Conservation (phyloP, 2,113 vertebrate genomes). For the Notarius lentiginosus region DNA sequence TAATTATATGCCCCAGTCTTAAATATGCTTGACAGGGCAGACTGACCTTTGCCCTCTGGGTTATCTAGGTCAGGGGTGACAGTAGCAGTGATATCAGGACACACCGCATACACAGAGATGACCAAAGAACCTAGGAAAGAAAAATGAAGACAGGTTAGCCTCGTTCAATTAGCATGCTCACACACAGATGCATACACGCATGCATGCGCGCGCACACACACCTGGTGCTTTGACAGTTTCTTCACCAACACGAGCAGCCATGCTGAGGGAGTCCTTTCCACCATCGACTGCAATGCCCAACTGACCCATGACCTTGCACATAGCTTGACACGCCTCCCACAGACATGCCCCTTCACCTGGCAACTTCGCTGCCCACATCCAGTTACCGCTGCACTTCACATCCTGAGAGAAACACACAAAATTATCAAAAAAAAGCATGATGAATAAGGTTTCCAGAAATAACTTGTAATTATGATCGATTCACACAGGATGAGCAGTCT, state of each 20-base stretch:
- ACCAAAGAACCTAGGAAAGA: constrained; percentile 80
- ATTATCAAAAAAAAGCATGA: not conserved
- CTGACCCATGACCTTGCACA: constrained; percentile 82
- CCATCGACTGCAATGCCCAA: constrained; percentile 88
- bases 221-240: constrained; percentile 87
- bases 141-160: not conserved
- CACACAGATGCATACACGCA: not conserved
- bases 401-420: constrained; percentile 69
- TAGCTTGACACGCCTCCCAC: constrained; percentile 83
- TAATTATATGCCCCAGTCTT: not conserved
- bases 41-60: constrained; percentile 78
- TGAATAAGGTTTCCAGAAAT: not conserved
- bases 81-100: constrained; percentile 88
- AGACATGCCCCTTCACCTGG: constrained; percentile 82
- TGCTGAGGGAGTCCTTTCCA: constrained; percentile 92
- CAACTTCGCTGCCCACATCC: constrained; percentile 94
- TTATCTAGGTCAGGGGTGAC: constrained; percentile 89
- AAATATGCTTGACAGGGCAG: constrained; percentile 24
- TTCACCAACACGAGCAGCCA: constrained; percentile 83
- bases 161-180: constrained; percentile 15
- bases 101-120: constrained; percentile 87
- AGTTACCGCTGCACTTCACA: constrained; percentile 91
- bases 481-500: not conserved
- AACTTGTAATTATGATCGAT: not conserved
- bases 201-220: constrained; percentile 48